phyloP scores from a whole-genome alignment of 2,113 vertebrate genomes.

The Phocoena phocoena region DNA sequence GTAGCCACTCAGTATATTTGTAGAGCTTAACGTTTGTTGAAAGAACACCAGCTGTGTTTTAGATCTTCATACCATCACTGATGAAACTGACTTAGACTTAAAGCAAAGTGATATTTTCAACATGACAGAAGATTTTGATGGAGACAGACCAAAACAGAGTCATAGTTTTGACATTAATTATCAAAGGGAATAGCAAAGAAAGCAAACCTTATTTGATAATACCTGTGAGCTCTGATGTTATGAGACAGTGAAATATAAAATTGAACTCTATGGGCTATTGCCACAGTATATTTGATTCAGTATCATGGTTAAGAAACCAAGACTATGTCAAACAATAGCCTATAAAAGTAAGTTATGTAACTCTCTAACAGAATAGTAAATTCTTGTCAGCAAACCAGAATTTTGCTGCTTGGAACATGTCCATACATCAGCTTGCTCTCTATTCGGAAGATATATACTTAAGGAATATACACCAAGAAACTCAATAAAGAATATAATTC shows the following conservation, averaged over 20 bases:
- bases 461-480: background rate
- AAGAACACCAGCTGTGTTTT: slow-evolving; percentile 4
- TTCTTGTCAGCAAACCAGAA: background rate
- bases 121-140: background rate
- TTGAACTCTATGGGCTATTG: background rate
- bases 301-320: background rate
- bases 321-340: background rate
- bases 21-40: background rate
- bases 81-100: background rate
- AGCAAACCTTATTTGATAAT: background rate
- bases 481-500: background rate
- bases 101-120: slow-evolving; percentile 9
- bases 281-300: background rate
- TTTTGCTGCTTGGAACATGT: background rate
- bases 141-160: background rate
- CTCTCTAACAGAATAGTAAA: background rate
- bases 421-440: background rate
- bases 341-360: background rate
- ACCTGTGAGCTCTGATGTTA: background rate
- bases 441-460: background rate
- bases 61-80: background rate
- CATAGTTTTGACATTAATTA: background rate
- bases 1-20: background rate
- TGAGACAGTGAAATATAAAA: background rate
- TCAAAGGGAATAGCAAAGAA: background rate